Evolutionary conservation across 1,140 invertebrate species (phyloP).

Genomic region (Drosophila rufa): DNA sequence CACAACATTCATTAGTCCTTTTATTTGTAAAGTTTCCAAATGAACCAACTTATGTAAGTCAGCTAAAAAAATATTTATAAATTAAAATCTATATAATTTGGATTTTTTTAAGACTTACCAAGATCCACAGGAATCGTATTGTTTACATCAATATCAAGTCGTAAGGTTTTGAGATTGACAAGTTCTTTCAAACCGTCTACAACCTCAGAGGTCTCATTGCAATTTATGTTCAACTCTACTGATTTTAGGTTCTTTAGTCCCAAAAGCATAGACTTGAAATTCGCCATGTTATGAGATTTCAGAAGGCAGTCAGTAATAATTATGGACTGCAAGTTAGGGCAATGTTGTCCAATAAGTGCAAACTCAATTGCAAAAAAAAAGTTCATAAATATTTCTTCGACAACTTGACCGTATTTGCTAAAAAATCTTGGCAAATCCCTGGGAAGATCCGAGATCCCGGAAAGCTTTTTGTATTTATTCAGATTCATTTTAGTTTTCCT

Average conservation of each 20-base stretch:
- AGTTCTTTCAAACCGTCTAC: neutral
- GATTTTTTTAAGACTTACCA: neutral
- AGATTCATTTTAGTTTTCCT: neutral
- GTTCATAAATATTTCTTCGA: neutral
- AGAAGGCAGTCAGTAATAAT: neutral
- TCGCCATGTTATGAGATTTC: neutral
- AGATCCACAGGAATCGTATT: neutral
- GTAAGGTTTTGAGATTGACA: neutral
- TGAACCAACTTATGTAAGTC: neutral
- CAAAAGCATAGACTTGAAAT: neutral
- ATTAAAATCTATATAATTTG: neutral
- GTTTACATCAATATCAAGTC: neutral
- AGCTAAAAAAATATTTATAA: neutral
- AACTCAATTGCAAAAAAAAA: neutral
- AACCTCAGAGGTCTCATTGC: neutral
- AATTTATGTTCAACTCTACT: neutral
- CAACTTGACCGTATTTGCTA: neutral
- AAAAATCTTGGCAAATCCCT: neutral
- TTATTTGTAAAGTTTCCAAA: neutral
- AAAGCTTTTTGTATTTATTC: neutral
- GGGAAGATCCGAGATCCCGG: rapidly evolving
- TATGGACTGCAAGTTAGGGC: neutral
- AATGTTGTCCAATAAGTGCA: neutral
- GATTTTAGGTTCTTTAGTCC: neutral
- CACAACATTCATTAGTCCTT: neutral